Evolutionary conservation across 1,140 invertebrate species (phyloP), one percentile per base, ranked within the genome.

Genomic region (Drosophila kepulauana): DNA sequence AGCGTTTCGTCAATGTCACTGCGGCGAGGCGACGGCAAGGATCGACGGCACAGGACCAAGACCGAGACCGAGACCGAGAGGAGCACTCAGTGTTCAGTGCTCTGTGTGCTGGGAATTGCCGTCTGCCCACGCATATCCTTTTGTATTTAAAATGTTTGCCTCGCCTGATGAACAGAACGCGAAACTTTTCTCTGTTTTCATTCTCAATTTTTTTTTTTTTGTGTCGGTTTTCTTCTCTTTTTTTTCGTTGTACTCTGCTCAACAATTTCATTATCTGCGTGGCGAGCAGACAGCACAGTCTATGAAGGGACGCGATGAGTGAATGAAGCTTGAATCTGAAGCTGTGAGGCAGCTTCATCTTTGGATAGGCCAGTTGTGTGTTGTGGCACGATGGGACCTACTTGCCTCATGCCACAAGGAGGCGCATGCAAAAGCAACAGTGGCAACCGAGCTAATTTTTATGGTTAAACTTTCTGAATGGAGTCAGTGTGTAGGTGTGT

Each of bases 121-220:
- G 82, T 62, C 79, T 80, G 77, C 85, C 84, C 84, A 87, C 84
- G 85, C 84, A 87, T 89, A 88, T 87, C 80, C 84, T 87, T 89
- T 87, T 89, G 84, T 87, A 88, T 87, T 87, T 87, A 87, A 87
- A 87, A 88, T 87, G 84, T 87, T 87, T 82, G 84, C 84, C 77
- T 82, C 72, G 82, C 73, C 57, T 84, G 81, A 84, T 84, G 81
- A 82, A 84, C 76, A 82, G 65, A 59, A 56, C 69, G 70, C 71
- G 64, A 79, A 86, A 87, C 74, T 86, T 87, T 82, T 63, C 54
- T 56, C 52, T 49, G 56, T 20, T 57, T 69, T 46, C 52, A 28
- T 74, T 20, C n/a, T 38, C 7, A 8, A 63, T 52, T 70, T 41
- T 61, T 28, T 25, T 66, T 54, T 62, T 48, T 35, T 63, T 64